Evolutionary conservation across 2,797 vertebrate species (phyloP), one percentile per base, ranked within the genome.

Genomic region (Sciaenops ocellatus): DNA sequence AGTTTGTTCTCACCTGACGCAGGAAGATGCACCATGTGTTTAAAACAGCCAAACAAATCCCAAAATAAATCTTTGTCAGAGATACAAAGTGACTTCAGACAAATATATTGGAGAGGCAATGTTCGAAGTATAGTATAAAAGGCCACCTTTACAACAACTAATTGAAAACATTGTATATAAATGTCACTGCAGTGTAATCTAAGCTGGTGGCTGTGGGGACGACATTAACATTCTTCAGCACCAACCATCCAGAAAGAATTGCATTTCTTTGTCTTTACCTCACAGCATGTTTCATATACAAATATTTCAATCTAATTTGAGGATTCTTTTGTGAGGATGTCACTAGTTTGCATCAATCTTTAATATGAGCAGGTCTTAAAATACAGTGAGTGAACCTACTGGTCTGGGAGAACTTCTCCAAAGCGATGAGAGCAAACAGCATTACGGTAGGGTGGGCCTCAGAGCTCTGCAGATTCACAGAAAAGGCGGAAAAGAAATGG

Each of bases 351-450:
- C 22, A 20, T 4, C 9, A 42, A 0, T 47, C 2, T 51, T 44
- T 0, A 17, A 12, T 50, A 38, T 42, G 16, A 51, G 46, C 41
- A 6, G 12, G 56, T 20, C 57, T 61, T 6, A 55, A 83, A 78
- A 80, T 51, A 51, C 3, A 18, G 78, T 8, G 67, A 80, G 78
- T 69, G 76, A 73, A 96, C 98, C 90, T 96, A 99, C 98, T 99
- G 70, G 98, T 99, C 93, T 99, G 98, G 91, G 98, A 98, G 96
- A 99, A 99, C 95, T 99, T 99, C 93, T 99, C 98, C 95, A 99
- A 94, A 76, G 98, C 98, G 75, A 99, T 99, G 84, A 99, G 97
- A 89, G 98, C 98, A 95, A 99, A 99, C 88, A 99, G 96, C 97
- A 99, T 99, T 86, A 99, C 98, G 28, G 97, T 99, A 0, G 98